Conservation (phyloP, 2,888 invertebrate species). For the Lysandra bellargus region DNA sequence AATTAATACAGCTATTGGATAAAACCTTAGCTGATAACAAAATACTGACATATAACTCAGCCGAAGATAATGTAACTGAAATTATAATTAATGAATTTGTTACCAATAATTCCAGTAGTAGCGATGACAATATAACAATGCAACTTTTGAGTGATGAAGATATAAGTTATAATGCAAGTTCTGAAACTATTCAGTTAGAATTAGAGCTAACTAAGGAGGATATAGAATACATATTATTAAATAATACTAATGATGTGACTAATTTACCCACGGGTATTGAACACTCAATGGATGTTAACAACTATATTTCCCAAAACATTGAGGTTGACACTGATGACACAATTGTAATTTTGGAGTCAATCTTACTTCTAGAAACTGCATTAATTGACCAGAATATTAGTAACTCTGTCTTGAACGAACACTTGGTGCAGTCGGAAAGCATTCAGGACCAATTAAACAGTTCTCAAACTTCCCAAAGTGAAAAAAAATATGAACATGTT, state of each 20-base stretch:
- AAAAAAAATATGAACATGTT: conserved; percentile 13
- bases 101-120: background rate
- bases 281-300: background rate
- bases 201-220: conserved; percentile 13
- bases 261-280: background rate
- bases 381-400: background rate
- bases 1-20: background rate
- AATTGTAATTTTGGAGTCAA: background rate
- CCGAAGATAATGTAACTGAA: background rate
- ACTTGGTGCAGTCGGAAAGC: background rate
- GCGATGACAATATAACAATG: background rate
- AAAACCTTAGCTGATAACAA: background rate
- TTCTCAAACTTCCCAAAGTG: conserved; percentile 26
- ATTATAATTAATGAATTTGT: background rate
- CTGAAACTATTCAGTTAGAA: background rate
- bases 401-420: background rate
- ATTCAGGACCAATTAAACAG: background rate
- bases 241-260: background rate
- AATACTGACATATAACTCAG: background rate
- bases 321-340: background rate
- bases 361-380: background rate
- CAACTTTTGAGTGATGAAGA: background rate
- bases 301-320: background rate
- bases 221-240: background rate
- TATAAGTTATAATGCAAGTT: background rate